A percentile compares a stretch with the other conserved stretches of the same genome.
These are phyloP conservation scores for Lucifuga dentata DNA, from an alignment of 2,113 vertebrate species.

Conservation along the genomic window DNA sequence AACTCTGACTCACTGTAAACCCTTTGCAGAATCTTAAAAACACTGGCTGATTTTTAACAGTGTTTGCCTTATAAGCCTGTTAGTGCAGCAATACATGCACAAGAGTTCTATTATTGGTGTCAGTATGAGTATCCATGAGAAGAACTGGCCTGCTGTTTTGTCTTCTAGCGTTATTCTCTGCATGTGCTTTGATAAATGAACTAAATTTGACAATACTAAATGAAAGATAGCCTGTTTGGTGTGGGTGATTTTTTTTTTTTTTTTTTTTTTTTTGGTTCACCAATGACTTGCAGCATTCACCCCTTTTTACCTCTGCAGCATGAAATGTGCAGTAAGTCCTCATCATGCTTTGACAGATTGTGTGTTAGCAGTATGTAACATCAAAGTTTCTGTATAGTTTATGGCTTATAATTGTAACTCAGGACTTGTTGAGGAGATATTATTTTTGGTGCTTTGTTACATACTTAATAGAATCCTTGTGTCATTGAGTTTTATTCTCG, in stretches of 20 bases:
- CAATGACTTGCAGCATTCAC: not conserved
- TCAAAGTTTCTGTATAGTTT: not conserved
- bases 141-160: constrained; percentile 15
- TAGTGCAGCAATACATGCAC: constrained; percentile 20
- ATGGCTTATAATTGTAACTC: not conserved
- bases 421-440: not conserved
- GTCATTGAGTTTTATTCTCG: too few relatives aligned
- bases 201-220: too few relatives aligned
- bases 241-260: too few relatives aligned
- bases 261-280: too few relatives aligned
- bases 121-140: constrained; percentile 3
- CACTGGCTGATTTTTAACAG: constrained; percentile 11
- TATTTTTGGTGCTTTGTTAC: not conserved
- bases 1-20: constrained; percentile 33
- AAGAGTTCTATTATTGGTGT: constrained; percentile 9
- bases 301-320: constrained; percentile 21
- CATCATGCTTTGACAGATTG: constrained; percentile 25
- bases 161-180: constrained; percentile 53
- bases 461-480: too few relatives aligned
- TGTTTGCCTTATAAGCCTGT: constrained; percentile 23
- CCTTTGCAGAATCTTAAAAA: not conserved
- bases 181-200: constrained; percentile 63
- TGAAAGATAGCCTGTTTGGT: constrained; percentile 13
- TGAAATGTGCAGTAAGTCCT: constrained; percentile 20
- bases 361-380: not conserved